phyloP scores from a whole-genome alignment of 2,888 invertebrate genomes.

The Chaetoderma sp. region DNA sequence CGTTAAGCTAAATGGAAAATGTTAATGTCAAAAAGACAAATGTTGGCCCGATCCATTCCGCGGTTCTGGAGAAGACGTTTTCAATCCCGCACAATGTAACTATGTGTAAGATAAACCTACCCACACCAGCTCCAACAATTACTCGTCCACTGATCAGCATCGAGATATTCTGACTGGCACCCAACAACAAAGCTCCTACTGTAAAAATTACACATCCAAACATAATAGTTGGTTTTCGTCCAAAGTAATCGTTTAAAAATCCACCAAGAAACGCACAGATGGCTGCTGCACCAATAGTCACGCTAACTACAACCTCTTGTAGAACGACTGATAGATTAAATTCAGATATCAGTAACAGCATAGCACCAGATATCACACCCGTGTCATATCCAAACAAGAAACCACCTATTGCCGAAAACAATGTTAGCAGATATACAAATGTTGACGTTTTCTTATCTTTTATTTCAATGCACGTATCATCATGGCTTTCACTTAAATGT shows the following conservation, averaged over 20 bases:
- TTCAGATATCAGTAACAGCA: constrained; percentile 67
- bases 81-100: no score
- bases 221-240: constrained; percentile 72
- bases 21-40: no score
- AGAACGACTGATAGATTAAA: constrained; percentile 69
- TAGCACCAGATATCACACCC: constrained; percentile 73
- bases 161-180: constrained; percentile 62
- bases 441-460: background rate
- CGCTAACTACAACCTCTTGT: constrained; percentile 72
- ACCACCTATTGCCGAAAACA: constrained; percentile 69
- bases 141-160: constrained; percentile 70
- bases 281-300: constrained; percentile 71
- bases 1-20: no score
- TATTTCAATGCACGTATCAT: no score
- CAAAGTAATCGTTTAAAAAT: constrained; percentile 70
- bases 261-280: constrained; percentile 70
- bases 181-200: constrained; percentile 71
- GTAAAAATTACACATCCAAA: constrained; percentile 71
- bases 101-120: constrained; percentile 59
- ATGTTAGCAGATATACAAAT: constrained; percentile 53
- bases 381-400: constrained; percentile 76
- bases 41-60: no score
- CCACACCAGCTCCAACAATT: constrained; percentile 72
- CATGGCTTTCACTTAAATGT: no score
- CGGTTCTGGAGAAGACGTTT: no score